Conservation (phyloP, 1,140 invertebrate genomes). For the Zaprionus tsacasi region DNA sequence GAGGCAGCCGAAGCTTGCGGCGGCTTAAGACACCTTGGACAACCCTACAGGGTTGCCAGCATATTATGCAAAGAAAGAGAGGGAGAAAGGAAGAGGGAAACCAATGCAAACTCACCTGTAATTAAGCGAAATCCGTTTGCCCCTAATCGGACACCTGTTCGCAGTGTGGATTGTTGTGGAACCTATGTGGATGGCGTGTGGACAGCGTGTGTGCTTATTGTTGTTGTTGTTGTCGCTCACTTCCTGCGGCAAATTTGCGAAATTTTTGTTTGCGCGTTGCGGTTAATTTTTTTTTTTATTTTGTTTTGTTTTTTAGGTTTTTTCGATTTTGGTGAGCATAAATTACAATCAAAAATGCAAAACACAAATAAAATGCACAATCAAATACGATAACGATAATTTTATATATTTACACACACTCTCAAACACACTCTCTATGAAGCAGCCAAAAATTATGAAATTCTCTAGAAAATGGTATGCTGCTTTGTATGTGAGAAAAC, state of each 20-base stretch:
- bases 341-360: constrained; percentile 46
- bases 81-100: neutral
- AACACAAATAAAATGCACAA: constrained; percentile 48
- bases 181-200: neutral
- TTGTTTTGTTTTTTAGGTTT: neutral
- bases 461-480: constrained; percentile 39
- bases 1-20: neutral
- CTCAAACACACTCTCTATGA: constrained; percentile 1
- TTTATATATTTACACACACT: constrained; percentile 7
- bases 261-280: constrained; percentile 10
- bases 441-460: constrained; percentile 49
- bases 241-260: constrained; percentile 8
- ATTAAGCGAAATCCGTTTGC: constrained; percentile 47
- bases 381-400: constrained; percentile 35
- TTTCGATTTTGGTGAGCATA: constrained; percentile 9
- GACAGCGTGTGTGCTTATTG: neutral
- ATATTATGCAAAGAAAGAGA: neutral
- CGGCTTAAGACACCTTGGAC: neutral
- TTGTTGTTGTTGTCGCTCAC: neutral
- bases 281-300: constrained; percentile 7
- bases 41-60: neutral
- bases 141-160: constrained; percentile 28
- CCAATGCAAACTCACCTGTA: constrained; percentile 39
- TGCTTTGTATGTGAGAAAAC: constrained; percentile 37
- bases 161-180: neutral